Base-by-base conservation (phyloP, 1,140 invertebrate species). In the Spodoptera litura region DNA sequence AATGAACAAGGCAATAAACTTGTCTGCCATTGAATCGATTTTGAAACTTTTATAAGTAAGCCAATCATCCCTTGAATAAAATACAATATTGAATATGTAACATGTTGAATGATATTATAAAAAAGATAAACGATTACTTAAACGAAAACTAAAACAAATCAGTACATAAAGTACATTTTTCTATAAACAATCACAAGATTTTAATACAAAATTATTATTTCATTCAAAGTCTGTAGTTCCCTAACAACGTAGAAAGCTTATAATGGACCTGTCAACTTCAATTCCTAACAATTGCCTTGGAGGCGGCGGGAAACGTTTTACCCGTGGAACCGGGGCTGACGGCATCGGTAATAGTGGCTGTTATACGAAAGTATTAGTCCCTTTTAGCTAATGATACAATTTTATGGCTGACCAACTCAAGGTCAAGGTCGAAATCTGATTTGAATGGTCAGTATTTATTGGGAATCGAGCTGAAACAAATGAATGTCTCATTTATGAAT, bases 221-320 rank as follows among this genome's bases (percentile, higher is more conserved):
- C 59, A 75, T 62, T 81, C 70, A 75, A 73, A 53, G 70, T 49
- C 49, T 38, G 55, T 51, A 68, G 15, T 74, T 71, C 27, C 15
- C 31, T 68, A 75, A 80, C 76, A 71, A 78, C 64, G 13, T 44
- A 51, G 80, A 81, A 81, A 75, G 72, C 80, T 78, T 81, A 81
- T 81, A 81, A 81, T 81, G 76, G 80, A 71, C 62, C 62, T 81
- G 80, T 81, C 80, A 81, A 70, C 76, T 74, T 78, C 80, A 81
- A 81, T 81, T 78, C 71, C 64, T 75, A 78, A 78, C 76, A 75
- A 78, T 78, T 75, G 76, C 56, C 70, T 44, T 68, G n/a, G 61
- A 66, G 31, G 27, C 59, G 53, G 35, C 20, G 78, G 59, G 52
- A 64, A 72, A 72, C 44, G 27, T 62, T 74, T 74, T 61, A 74